Conservation (phyloP, 2,113 vertebrate genomes). For the Australoheros scitulus region DNA sequence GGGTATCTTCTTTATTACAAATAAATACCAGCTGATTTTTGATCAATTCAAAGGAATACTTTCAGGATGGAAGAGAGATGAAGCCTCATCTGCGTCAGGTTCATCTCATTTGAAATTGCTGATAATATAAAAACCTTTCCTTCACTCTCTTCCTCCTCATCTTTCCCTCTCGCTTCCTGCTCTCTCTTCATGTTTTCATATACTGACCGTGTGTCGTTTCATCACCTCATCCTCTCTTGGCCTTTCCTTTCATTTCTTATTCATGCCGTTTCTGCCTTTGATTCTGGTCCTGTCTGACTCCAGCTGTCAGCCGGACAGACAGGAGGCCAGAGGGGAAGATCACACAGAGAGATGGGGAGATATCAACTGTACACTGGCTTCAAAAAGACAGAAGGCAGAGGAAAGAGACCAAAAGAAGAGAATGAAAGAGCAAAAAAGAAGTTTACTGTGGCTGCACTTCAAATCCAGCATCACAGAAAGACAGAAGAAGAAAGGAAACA, state of each 20-base stretch:
- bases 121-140: not conserved
- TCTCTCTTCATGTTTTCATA: not conserved
- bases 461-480: not conserved
- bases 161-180: not conserved
- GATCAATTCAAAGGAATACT: not conserved
- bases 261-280: slow-evolving; percentile 36
- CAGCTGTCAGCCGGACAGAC: slow-evolving; percentile 10
- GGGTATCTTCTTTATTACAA: not conserved
- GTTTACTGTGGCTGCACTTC: slow-evolving; percentile 1
- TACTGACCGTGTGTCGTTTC: not conserved
- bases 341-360: not conserved
- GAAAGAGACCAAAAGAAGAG: not conserved
- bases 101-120: not conserved
- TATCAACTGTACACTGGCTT: not conserved
- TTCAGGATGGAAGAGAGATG: not conserved
- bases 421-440: not conserved
- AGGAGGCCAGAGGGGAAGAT: not conserved
- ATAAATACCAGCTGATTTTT: not conserved
- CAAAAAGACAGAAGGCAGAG: not conserved
- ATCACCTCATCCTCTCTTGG: slow-evolving; percentile 7
- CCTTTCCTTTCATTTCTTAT: slow-evolving; percentile 31
- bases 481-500: not conserved
- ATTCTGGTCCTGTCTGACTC: slow-evolving; percentile 31
- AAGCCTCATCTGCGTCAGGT: not conserved
- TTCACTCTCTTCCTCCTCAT: not conserved